Conservation (phyloP, 2,888 invertebrate genomes). For the Nycteola revayana region DNA sequence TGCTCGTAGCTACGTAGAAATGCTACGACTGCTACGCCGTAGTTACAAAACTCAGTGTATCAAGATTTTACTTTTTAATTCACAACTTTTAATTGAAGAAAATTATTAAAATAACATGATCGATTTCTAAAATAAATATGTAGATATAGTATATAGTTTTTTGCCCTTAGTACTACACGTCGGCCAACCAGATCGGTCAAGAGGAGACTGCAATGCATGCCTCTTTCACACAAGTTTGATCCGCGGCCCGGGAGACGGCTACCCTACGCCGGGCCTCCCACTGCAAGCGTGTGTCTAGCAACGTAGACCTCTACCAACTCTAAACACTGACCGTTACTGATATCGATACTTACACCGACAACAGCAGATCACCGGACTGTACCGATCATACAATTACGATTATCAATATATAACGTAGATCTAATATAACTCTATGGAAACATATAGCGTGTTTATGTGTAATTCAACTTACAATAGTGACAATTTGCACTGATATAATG, state of each 20-base stretch:
- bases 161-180: slow-evolving; percentile 88
- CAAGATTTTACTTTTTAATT: no score
- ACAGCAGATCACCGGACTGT: no score
- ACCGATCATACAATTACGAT: no score
- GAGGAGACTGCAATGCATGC: slow-evolving; percentile 87
- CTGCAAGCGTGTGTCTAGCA: slow-evolving; percentile 46
- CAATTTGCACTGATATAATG: no score
- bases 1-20: no score
- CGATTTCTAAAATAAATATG: no score
- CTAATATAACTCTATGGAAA: neutral
- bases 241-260: slow-evolving; percentile 62
- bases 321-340: slow-evolving; percentile 32
- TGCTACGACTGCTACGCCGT: no score
- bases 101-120: no score
- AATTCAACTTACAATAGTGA: no score
- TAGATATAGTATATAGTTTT: neutral
- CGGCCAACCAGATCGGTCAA: slow-evolving; percentile 87
- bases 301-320: slow-evolving; percentile 63
- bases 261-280: slow-evolving; percentile 58
- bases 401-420: slow-evolving; percentile 2
- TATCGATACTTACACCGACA: slow-evolving; percentile 2
- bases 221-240: slow-evolving; percentile 93
- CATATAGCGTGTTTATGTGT: slow-evolving; percentile 1
- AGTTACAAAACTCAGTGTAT: no score
- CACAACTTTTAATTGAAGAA: no score